Percentiles rank a stretch among this genome's conserved stretches.
Conservation (phyloP, 2,113 vertebrate species). For the Dinomys branickii region DNA sequence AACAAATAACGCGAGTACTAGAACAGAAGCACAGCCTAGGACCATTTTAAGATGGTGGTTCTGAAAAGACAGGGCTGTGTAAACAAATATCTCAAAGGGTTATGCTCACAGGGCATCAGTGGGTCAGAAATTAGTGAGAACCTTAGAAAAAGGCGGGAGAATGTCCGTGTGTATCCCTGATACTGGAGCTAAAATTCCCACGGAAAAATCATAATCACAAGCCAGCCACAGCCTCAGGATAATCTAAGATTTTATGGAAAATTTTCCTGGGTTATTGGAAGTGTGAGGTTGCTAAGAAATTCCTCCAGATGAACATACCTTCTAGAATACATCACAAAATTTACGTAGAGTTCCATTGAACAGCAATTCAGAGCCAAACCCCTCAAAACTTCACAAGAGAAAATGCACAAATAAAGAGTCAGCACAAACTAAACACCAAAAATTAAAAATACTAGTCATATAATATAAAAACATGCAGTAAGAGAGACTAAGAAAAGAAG, state of each 20-base stretch:
- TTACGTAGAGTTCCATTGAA: neutral
- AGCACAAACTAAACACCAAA: neutral
- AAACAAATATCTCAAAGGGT: neutral
- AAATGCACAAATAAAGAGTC: neutral
- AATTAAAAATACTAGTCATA: neutral
- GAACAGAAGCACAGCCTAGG: neutral
- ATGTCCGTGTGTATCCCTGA: neutral
- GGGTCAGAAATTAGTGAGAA: neutral
- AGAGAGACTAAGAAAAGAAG: neutral
- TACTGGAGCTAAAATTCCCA: neutral
- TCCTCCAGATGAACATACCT: neutral
- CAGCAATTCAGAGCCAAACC: neutral
- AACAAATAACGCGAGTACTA: neutral
- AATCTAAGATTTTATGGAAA: neutral
- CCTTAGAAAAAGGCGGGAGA: neutral
- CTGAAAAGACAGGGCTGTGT: neutral
- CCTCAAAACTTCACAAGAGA: neutral
- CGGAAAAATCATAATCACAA: neutral
- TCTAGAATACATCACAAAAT: neutral
- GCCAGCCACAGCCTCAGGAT: neutral
- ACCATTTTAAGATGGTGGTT: neutral
- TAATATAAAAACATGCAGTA: slow-evolving; percentile 7
- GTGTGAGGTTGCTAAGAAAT: neutral
- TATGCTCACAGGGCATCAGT: neutral
- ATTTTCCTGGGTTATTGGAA: neutral